Evolutionary conservation across 2,113 vertebrate genomes (phyloP).

Genomic region (Gopherus flavomarginatus): DNA sequence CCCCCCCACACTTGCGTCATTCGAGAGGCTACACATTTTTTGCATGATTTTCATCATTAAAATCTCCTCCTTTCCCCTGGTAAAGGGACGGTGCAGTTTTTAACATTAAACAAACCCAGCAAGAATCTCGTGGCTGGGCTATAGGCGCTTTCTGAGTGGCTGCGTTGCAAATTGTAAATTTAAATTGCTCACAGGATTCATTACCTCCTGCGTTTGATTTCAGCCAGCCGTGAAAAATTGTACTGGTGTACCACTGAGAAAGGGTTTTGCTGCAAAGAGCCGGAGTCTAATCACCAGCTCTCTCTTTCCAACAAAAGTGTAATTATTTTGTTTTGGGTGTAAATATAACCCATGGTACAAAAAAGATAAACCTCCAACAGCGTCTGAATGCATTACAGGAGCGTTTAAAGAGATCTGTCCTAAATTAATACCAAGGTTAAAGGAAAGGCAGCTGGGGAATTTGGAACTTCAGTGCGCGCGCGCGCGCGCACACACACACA

Average conservation of each 20-base stretch:
- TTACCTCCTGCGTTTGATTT: constrained; percentile 88
- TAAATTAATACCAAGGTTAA: constrained; percentile 67
- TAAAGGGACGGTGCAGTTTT: constrained; percentile 75
- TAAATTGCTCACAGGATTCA: constrained; percentile 89
- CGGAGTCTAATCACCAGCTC: constrained; percentile 82
- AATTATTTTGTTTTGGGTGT: constrained; percentile 87
- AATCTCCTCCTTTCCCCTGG: neutral
- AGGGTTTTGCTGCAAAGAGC: constrained; percentile 84
- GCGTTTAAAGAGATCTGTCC: constrained; percentile 57
- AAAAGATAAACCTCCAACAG: constrained; percentile 74
- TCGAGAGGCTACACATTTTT: neutral
- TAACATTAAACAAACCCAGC: constrained; percentile 89
- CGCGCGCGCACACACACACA: too few relatives aligned
- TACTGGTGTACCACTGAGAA: constrained; percentile 86
- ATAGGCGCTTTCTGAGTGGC: constrained; percentile 83
- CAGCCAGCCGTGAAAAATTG: constrained; percentile 90
- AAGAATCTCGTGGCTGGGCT: constrained; percentile 79
- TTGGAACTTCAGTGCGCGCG: constrained; percentile 42
- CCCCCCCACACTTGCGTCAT: neutral
- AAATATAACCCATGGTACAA: constrained; percentile 82
- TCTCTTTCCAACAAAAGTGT: constrained; percentile 83
- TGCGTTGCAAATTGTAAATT: constrained; percentile 90
- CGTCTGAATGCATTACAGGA: constrained; percentile 62
- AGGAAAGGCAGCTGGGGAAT: constrained; percentile 46
- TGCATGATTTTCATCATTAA: constrained; percentile 22